phyloP scores from a whole-genome alignment of 2,797 vertebrate species.

The Steatocranus sp. region DNA sequence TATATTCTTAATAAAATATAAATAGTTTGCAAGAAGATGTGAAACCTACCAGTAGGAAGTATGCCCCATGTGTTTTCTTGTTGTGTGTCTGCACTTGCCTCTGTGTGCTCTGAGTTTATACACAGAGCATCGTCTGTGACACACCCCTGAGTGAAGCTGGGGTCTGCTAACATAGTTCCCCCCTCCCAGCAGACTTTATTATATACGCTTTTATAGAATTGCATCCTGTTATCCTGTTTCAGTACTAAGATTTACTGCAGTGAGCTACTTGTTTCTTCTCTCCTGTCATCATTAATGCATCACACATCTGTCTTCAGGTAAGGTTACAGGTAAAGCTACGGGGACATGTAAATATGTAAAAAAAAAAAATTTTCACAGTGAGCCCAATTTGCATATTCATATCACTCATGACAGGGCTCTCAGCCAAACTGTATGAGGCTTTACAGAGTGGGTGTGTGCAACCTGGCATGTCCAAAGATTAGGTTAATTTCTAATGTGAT shows the following conservation, averaged over 20 bases:
- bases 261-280: background rate
- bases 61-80: background rate
- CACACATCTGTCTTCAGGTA: background rate
- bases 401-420: background rate
- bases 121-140: constrained; percentile 9
- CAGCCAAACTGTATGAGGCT: background rate
- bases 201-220: background rate
- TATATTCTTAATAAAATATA: background rate
- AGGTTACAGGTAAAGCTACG: background rate
- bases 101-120: constrained; percentile 56
- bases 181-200: background rate
- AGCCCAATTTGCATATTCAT: background rate
- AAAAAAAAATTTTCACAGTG: background rate
- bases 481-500: background rate
- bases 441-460: background rate
- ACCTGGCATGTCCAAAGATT: background rate
- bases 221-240: background rate
- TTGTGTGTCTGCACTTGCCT: background rate
- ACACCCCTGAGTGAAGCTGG: constrained; percentile 35
- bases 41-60: constrained; percentile 42
- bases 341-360: background rate
- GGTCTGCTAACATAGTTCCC: background rate
- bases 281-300: background rate
- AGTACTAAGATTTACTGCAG: background rate
- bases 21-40: background rate